These are phyloP conservation scores for Lasiurus borealis DNA, from an alignment of 2,113 vertebrate genomes.

Conservation along the genomic window DNA sequence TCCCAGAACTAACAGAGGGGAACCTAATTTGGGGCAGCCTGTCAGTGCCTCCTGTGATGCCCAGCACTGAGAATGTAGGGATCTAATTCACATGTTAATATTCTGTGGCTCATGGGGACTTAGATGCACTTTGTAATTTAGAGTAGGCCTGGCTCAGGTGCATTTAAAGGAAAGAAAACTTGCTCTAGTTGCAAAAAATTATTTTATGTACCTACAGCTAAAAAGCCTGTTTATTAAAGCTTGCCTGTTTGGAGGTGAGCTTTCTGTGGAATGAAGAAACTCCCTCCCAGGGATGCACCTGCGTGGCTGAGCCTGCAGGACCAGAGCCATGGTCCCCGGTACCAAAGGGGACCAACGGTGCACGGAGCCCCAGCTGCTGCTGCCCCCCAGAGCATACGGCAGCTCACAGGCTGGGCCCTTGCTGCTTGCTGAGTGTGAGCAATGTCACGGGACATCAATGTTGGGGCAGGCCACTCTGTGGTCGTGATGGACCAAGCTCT, in stretches of 20 bases:
- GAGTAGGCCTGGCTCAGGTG: not conserved
- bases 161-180: not conserved
- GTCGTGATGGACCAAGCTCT: not conserved
- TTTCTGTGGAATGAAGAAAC: not conserved
- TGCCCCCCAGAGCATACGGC: not conserved
- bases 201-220: not conserved
- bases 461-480: not conserved
- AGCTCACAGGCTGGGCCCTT: not conserved
- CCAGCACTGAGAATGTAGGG: not conserved
- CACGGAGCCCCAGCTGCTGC: accelerated
- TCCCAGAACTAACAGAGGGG: not conserved
- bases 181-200: not conserved
- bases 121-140: not conserved
- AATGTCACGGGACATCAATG: not conserved
- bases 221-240: not conserved
- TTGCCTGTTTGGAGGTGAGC: not conserved
- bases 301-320: accelerated
- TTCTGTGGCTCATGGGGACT: not conserved
- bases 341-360: not conserved
- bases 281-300: not conserved
- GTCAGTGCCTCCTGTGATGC: not conserved
- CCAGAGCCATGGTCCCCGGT: not conserved
- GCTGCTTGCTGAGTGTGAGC: not conserved
- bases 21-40: not conserved
- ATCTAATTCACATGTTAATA: not conserved